Percentiles rank a stretch among this genome's conserved stretches.
phyloP scores from a whole-genome alignment of 2,888 invertebrate genomes.

The Buathra laborator region DNA sequence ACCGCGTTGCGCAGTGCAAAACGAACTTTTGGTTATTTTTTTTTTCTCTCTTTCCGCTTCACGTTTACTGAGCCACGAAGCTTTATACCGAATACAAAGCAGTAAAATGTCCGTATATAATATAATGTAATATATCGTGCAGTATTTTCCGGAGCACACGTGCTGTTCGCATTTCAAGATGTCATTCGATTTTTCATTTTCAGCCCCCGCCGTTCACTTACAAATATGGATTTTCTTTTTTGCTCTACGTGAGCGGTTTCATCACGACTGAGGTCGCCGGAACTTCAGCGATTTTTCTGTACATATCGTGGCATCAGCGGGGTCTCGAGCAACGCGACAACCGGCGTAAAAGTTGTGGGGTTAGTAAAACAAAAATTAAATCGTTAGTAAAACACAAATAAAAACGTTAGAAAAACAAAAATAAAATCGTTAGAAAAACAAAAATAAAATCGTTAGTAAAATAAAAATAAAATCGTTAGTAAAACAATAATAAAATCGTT shows the following conservation, averaged over 20 bases:
- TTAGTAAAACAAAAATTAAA: slow-evolving; percentile 49
- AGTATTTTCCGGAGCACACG: slow-evolving; percentile 25
- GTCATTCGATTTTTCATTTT: slow-evolving; percentile 83
- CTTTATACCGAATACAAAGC: not conserved
- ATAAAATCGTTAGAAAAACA: too few relatives aligned
- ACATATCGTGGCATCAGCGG: slow-evolving; percentile 92
- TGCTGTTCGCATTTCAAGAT: slow-evolving; percentile 60
- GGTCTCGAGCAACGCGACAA: slow-evolving; percentile 87
- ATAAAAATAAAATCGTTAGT: too few relatives aligned
- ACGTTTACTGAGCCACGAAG: too few relatives aligned
- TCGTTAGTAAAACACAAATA: not conserved
- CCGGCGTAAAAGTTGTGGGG: slow-evolving; percentile 83
- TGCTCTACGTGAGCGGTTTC: slow-evolving; percentile 94
- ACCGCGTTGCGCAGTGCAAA: slow-evolving; percentile 35
- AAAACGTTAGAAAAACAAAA: too few relatives aligned
- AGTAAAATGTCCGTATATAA: slow-evolving; percentile 6
- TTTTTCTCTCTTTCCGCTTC: slow-evolving; percentile 7
- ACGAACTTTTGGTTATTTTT: slow-evolving; percentile 51
- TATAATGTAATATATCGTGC: slow-evolving; percentile 24
- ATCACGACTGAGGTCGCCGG: slow-evolving; percentile 94
- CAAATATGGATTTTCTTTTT: slow-evolving; percentile 95
- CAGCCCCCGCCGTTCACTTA: slow-evolving; percentile 94
- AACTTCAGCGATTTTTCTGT: slow-evolving; percentile 94
- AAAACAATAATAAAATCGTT: too few relatives aligned
- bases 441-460: too few relatives aligned